phyloP scores from a whole-genome alignment of 2,113 vertebrate species.

The Cavia aperea region DNA sequence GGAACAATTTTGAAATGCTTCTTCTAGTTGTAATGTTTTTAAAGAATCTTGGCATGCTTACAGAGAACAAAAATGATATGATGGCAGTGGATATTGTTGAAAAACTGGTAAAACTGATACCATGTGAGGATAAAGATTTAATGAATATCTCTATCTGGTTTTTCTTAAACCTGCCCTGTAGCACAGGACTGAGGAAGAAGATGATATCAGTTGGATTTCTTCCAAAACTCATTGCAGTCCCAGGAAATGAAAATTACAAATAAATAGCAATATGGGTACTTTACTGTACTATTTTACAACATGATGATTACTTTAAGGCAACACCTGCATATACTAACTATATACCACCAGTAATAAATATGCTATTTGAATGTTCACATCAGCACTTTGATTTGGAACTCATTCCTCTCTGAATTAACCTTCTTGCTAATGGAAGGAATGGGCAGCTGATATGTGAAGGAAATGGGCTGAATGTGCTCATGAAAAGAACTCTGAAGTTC shows the following conservation, averaged over 20 bases:
- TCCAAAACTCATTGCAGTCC: not conserved
- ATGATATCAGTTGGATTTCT: not conserved
- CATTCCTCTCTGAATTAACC: not conserved
- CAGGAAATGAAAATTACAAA: not conserved
- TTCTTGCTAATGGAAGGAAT: not conserved
- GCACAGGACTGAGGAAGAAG: not conserved
- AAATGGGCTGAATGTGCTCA: not conserved
- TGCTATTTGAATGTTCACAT: not conserved
- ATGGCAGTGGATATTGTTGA: slow-evolving; percentile 63
- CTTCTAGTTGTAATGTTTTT: slow-evolving; percentile 90
- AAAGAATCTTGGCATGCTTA: slow-evolving; percentile 95
- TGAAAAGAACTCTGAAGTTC: not conserved
- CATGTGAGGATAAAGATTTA: not conserved
- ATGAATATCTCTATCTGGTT: not conserved
- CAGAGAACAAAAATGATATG: slow-evolving; percentile 97
- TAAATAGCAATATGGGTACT: not conserved
- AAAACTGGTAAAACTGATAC: not conserved
- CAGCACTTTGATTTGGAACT: not conserved
- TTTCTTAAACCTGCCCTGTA: not conserved
- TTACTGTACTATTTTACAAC: not conserved
- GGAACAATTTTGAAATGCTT: slow-evolving; percentile 89
- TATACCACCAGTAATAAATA: not conserved
- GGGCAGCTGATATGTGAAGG: not conserved
- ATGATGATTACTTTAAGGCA: not conserved
- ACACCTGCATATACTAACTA: not conserved